phyloP scores from a whole-genome alignment of 2,888 invertebrate species.

The Yponomeuta cagnagella region DNA sequence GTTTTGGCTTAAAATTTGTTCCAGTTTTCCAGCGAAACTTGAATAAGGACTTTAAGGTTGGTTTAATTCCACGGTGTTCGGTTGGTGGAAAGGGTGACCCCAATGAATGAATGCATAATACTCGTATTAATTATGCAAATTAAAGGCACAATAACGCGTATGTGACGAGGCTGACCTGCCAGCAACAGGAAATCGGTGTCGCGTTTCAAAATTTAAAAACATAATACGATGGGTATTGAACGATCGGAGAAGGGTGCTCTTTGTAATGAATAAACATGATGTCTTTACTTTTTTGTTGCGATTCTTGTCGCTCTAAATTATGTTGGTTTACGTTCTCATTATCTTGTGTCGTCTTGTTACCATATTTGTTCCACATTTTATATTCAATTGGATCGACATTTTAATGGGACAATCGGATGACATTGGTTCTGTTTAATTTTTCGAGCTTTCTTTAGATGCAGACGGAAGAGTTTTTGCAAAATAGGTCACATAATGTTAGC shows the following conservation, averaged over 20 bases:
- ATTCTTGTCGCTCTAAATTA: not conserved
- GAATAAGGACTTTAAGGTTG: conserved; percentile 17
- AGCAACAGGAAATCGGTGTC: conserved; percentile 60
- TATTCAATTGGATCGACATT: not conserved
- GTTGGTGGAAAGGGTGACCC: conserved; percentile 48
- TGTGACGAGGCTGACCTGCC: conserved; percentile 44
- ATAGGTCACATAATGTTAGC: no score
- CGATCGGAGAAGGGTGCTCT: conserved; percentile 12
- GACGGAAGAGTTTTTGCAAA: no score
- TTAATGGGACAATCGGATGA: no score
- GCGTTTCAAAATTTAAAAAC: conserved; percentile 33
- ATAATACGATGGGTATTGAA: conserved; percentile 5
- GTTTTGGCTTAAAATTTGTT: not conserved
- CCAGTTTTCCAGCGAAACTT: not conserved
- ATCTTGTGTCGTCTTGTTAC: not conserved
- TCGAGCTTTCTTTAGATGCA: no score
- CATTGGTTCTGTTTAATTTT: no score
- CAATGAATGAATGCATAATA: conserved; percentile 65
- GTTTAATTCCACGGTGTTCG: conserved; percentile 32
- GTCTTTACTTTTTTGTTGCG: not conserved
- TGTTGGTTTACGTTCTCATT: conserved; percentile 4
- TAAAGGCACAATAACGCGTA: conserved; percentile 47
- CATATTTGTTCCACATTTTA: not conserved
- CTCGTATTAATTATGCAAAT: conserved; percentile 68
- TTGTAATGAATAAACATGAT: conserved; percentile 5